Percentiles rank a stretch among this genome's conserved stretches.
phyloP scores from a whole-genome alignment of 1,140 invertebrate genomes.

The Zaprionus africanus region DNA sequence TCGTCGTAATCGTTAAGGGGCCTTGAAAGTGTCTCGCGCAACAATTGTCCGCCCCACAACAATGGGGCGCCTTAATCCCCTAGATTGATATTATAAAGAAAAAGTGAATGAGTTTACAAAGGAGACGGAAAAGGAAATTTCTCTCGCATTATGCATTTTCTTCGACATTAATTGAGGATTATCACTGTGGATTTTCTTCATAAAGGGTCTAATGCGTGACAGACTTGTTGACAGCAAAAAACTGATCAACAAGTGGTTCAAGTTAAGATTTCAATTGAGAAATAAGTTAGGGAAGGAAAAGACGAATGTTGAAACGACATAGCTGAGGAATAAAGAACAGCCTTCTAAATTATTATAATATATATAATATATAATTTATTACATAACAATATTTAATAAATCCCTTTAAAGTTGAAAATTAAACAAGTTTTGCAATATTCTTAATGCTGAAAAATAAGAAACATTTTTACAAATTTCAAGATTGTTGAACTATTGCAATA shows the following conservation, averaged over 20 bases:
- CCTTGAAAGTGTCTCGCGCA: slow-evolving; percentile 53
- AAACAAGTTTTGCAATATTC: too few relatives aligned
- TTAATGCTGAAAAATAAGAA: too few relatives aligned
- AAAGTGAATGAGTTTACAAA: slow-evolving; percentile 32
- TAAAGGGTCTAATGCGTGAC: background rate
- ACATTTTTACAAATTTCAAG: too few relatives aligned
- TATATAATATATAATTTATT: too few relatives aligned
- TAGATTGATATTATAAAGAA: slow-evolving; percentile 39
- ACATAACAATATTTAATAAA: too few relatives aligned
- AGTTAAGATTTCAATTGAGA: background rate
- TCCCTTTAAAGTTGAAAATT: too few relatives aligned
- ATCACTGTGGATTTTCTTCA: background rate
- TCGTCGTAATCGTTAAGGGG: slow-evolving; percentile 7
- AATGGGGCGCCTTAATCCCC: slow-evolving; percentile 68
- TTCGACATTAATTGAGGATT: slow-evolving; percentile 62
- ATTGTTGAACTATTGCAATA: too few relatives aligned
- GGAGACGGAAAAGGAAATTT: slow-evolving; percentile 54
- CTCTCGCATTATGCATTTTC: slow-evolving; percentile 59
- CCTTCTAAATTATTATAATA: too few relatives aligned
- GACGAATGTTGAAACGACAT: background rate
- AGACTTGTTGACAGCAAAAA: background rate
- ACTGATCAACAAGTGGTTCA: background rate
- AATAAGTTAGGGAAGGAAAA: background rate
- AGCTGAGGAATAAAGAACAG: background rate
- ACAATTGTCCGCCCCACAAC: slow-evolving; percentile 35